These are phyloP conservation scores for Eulithis testata DNA, from an alignment of 2,888 invertebrate genomes.

Conservation along the genomic window DNA sequence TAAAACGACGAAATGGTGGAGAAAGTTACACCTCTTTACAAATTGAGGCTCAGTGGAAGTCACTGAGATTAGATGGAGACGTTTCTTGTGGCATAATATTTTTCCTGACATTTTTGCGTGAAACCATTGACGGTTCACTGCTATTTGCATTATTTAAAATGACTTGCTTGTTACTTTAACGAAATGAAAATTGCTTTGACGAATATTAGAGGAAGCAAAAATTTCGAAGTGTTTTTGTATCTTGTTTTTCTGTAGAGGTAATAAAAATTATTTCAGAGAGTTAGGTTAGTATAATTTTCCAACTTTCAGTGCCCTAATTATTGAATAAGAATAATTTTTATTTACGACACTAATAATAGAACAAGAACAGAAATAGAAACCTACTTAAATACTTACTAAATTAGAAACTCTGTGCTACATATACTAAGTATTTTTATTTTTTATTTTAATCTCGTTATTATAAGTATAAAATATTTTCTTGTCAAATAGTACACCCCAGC, in stretches of 20 bases:
- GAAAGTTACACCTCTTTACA: constrained; percentile 58
- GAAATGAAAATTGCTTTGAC: constrained; percentile 8
- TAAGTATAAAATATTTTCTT: too few relatives aligned
- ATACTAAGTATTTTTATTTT: too few relatives aligned
- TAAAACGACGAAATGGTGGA: constrained; percentile 54
- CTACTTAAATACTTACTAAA: too few relatives aligned
- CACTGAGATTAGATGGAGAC: constrained; percentile 55
- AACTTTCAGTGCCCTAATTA: too few relatives aligned
- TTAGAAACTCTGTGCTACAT: too few relatives aligned
- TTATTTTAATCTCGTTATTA: too few relatives aligned
- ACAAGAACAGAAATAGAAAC: too few relatives aligned
- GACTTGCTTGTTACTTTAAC: constrained; percentile 12
- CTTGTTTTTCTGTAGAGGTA: constrained; percentile 1
- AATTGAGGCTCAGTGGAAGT: constrained; percentile 56
- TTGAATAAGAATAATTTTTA: too few relatives aligned
- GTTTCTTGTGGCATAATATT: constrained; percentile 42
- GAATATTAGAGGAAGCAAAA: not conserved
- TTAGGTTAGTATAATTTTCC: too few relatives aligned
- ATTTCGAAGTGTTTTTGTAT: not conserved
- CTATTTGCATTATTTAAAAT: constrained; percentile 30
- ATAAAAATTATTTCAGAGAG: not conserved
- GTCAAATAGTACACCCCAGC: too few relatives aligned
- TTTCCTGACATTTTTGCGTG: constrained; percentile 23
- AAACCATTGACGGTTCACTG: constrained; percentile 30
- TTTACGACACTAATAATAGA: too few relatives aligned